Percentiles rank a stretch among this genome's conserved stretches.
Conservation (phyloP, 1,140 invertebrate genomes). For the Leptinotarsa lineolata region DNA sequence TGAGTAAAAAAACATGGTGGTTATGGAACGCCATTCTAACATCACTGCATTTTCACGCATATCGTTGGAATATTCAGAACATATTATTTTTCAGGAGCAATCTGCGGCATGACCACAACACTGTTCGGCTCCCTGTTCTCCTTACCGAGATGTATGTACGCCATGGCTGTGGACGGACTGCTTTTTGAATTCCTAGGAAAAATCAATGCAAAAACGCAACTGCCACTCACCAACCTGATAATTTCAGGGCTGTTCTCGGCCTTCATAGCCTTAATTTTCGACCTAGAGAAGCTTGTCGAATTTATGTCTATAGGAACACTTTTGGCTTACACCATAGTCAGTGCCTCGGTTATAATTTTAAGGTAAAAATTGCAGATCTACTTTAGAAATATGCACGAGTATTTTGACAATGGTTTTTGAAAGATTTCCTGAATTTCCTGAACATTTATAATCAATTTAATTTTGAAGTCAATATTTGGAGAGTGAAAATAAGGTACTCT, state of each 20-base stretch:
- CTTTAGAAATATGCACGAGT: no score
- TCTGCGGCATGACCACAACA: conserved; percentile 89
- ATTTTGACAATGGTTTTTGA: no score
- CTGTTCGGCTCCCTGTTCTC: conserved; percentile 84
- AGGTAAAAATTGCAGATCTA: conserved; percentile 57
- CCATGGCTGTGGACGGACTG: conserved; percentile 87
- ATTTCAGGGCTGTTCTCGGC: conserved; percentile 80
- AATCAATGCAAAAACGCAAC: conserved; percentile 77
- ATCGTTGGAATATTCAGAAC: no score
- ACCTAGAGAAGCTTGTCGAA: conserved; percentile 88
- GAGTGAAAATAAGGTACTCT: no score
- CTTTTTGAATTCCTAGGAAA: conserved; percentile 79
- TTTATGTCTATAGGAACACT: conserved; percentile 94
- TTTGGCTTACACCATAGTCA: conserved; percentile 88
- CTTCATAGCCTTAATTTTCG: conserved; percentile 82
- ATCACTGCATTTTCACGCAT: no score
- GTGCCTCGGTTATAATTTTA: conserved; percentile 84
- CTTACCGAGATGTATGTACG: conserved; percentile 78
- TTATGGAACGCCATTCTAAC: not conserved
- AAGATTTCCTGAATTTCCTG: no score
- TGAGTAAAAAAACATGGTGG: conserved; percentile 47
- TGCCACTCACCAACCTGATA: conserved; percentile 79
- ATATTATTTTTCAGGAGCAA: conserved; percentile 64
- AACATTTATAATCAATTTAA: no score
- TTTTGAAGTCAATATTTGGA: no score